Base-by-base conservation (phyloP, 2,113 vertebrate genomes). In the Anas platyrhynchos region DNA sequence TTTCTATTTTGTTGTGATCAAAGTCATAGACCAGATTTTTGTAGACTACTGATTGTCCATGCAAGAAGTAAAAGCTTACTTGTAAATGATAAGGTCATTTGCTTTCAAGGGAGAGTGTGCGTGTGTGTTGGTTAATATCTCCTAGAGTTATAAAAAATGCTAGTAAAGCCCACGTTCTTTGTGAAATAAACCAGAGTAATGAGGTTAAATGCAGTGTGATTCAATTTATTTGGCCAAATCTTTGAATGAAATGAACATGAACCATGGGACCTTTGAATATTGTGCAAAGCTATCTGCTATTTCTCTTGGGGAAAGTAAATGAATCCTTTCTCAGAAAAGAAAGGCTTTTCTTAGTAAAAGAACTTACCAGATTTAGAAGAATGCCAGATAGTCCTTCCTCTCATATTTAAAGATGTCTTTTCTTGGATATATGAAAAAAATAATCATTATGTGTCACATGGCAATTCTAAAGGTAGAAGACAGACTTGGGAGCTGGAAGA, bases 281-380 rank as follows among this genome's bases (percentile, higher is more conserved):
- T 72, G 43, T 65, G 69, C 56, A 94, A 86, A 86, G 12, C 36
- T 73, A 73, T 58, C 58, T 66, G 21, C 27, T 78, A 4, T 72
- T 88, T 84, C 83, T 91, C 63, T 58, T 41, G 46, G 87, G 58
- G n/a, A 69, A 93, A 85, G 7, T 23, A 75, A 94, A 91, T 34
- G 4, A 79, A 83, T 69, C 38, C 11, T 88, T 83, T 68, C 59
- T 78, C 5, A 3, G 31, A 25, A 55, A 68, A 75, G 46, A 93
- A 14, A 78, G 12, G 16, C 18, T 79, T 84, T 48, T 36, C 50
- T 71, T 63, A 69, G 36, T 62, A 44, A 66, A 74, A 91, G 22
- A 73, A 84, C 62, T 54, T 50, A 81, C 16, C 36, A 73, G 23
- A 72, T 54, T 84, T 82, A 87, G 26, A 93, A 78, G 79, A 71